phyloP scores from a whole-genome alignment of 2,113 vertebrate species.

The Mesembrinibis cayennensis region DNA sequence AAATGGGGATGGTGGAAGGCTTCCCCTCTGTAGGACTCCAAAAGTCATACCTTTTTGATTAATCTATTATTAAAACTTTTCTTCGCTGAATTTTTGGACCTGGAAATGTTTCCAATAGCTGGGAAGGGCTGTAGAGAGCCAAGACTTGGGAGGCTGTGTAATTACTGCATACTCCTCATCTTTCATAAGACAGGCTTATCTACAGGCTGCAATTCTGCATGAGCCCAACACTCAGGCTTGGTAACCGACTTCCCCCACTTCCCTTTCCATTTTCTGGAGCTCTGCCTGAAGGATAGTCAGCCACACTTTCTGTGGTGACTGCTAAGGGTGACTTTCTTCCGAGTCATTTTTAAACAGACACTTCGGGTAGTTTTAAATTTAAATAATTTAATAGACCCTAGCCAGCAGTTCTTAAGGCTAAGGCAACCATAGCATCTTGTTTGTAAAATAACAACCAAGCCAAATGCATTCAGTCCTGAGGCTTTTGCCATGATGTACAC shows the following conservation, averaged over 20 bases:
- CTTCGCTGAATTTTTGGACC: slow-evolving; percentile 42
- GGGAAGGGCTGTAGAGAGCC: slow-evolving; percentile 37
- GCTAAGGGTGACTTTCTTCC: slow-evolving; percentile 27
- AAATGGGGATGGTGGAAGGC: background rate
- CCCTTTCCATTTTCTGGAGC: slow-evolving; percentile 23
- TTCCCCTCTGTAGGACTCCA: background rate
- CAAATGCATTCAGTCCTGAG: background rate
- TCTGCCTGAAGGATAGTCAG: slow-evolving; percentile 29
- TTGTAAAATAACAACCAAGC: background rate
- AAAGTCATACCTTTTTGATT: slow-evolving; percentile 4
- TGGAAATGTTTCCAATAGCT: slow-evolving; percentile 23
- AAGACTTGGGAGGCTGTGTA: slow-evolving; percentile 36
- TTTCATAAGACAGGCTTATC: slow-evolving; percentile 44
- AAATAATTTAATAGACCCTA: slow-evolving; percentile 35
- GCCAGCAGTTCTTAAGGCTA: slow-evolving; percentile 10
- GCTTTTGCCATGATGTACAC: background rate
- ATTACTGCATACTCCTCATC: slow-evolving; percentile 37
- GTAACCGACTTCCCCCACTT: slow-evolving; percentile 42
- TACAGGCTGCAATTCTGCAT: slow-evolving; percentile 41
- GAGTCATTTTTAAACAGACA: slow-evolving; percentile 16
- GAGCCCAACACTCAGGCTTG: slow-evolving; percentile 13
- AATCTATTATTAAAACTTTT: slow-evolving; percentile 36
- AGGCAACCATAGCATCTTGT: background rate
- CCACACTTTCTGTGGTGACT: slow-evolving; percentile 29
- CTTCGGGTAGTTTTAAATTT: background rate